Evolutionary conservation across 2,888 invertebrate genomes (phyloP).

Genomic region (Abrostola triplasia): DNA sequence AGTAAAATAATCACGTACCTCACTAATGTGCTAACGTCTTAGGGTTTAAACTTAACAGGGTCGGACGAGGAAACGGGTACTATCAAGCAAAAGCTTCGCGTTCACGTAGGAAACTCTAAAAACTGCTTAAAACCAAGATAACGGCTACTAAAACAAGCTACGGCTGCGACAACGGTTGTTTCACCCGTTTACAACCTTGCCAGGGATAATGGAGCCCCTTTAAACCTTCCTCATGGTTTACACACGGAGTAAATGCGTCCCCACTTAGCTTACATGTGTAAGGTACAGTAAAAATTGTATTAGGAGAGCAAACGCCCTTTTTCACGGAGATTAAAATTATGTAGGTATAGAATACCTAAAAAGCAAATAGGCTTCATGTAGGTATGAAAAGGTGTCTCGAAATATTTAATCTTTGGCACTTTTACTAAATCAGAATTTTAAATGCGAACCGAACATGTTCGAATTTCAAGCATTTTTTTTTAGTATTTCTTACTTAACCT

Average conservation of each 20-base stretch:
- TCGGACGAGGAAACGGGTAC: constrained; percentile 15
- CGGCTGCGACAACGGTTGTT: constrained; percentile 49
- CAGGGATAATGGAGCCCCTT: constrained; percentile 54
- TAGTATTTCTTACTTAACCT: too few relatives aligned
- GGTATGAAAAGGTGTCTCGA: not conserved
- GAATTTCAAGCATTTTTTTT: too few relatives aligned
- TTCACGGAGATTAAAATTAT: constrained; percentile 8
- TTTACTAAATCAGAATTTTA: too few relatives aligned
- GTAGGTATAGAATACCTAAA: not conserved
- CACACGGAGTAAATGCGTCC: constrained; percentile 38
- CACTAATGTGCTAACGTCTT: constrained; percentile 23
- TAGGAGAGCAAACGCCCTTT: constrained; percentile 11
- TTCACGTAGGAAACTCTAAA: constrained; percentile 45
- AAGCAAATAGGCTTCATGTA: too few relatives aligned
- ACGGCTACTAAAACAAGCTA: constrained; percentile 55
- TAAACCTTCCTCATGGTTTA: constrained; percentile 55
- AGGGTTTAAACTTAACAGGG: constrained; percentile 36
- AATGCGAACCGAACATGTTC: too few relatives aligned
- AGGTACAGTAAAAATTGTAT: constrained; percentile 39
- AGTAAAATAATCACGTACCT: constrained; percentile 17
- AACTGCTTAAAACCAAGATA: constrained; percentile 51
- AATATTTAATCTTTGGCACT: not conserved
- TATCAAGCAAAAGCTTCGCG: constrained; percentile 26
- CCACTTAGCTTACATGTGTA: constrained; percentile 48
- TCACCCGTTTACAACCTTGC: constrained; percentile 49